A percentile compares a stretch with the other conserved stretches of the same genome.
Conservation (phyloP, 2,797 vertebrate genomes). For the Valencia hispanica region DNA sequence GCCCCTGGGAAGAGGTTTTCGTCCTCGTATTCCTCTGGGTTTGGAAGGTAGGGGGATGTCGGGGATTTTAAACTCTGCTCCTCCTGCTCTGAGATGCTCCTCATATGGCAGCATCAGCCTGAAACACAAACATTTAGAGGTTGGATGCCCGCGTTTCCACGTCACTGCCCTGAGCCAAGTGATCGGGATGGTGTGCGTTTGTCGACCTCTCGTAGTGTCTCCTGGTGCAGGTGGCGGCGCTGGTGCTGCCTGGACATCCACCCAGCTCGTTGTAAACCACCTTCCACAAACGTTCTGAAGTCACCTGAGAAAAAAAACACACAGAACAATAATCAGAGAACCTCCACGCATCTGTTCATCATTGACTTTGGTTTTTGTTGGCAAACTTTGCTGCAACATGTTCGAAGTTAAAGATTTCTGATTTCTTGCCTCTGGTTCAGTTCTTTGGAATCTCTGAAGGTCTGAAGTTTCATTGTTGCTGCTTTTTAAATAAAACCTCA, state of each 20-base stretch:
- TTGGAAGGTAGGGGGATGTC: slow-evolving; percentile 45
- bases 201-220: slow-evolving; percentile 84
- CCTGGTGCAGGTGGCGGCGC: slow-evolving; percentile 85
- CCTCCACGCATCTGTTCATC: neutral
- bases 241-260: slow-evolving; percentile 85
- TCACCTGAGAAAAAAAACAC: slow-evolving; percentile 73
- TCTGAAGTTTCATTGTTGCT: neutral
- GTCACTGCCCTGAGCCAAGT: neutral
- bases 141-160: neutral
- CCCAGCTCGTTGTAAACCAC: slow-evolving; percentile 86
- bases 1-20: slow-evolving; percentile 65
- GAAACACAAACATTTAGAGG: slow-evolving; percentile 17
- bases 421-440: neutral
- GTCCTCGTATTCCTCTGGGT: slow-evolving; percentile 64
- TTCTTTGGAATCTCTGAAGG: neutral
- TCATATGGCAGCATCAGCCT: slow-evolving; percentile 85
- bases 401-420: neutral
- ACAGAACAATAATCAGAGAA: neutral
- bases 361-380: neutral
- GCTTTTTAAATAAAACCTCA: neutral
- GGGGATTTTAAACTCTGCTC: slow-evolving; percentile 70
- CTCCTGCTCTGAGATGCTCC: slow-evolving; percentile 75
- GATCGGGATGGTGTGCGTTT: neutral
- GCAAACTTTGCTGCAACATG: neutral
- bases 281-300: slow-evolving; percentile 82